These are phyloP conservation scores for Aurelia sp. DNA, from an alignment of 30 jellyfish, hydroid and myxozoan species.

Conservation along the genomic window DNA sequence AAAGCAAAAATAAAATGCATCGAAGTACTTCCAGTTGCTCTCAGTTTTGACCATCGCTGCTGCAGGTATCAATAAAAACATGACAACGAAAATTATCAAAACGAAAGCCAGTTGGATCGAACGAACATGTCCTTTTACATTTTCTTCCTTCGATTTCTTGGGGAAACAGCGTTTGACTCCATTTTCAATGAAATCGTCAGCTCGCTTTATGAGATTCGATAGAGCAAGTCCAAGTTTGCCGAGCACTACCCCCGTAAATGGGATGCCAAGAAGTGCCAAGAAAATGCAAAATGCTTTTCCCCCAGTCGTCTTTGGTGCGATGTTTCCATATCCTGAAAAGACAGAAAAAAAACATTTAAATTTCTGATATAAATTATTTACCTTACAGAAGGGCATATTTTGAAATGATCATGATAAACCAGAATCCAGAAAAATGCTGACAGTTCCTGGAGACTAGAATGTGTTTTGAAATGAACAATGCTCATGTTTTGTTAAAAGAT, in stretches of 20 bases:
- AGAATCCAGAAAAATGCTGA: no score
- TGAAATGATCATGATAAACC: not conserved
- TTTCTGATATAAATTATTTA: not conserved
- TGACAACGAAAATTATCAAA: constrained; percentile 20
- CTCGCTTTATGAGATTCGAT: constrained; percentile 58
- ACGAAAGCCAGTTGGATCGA: constrained; percentile 57
- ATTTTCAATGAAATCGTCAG: constrained; percentile 58
- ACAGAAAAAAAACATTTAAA: not conserved
- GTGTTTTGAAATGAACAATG: no score
- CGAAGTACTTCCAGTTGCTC: constrained; percentile 49
- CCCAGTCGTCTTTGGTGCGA: constrained; percentile 60
- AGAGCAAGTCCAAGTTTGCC: constrained; percentile 71
- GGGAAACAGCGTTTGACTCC: constrained; percentile 81
- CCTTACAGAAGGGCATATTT: not conserved
- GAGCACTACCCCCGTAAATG: constrained; percentile 77
- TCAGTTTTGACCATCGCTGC: constrained; percentile 52
- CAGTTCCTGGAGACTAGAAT: no score
- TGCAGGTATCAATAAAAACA: constrained; percentile 76
- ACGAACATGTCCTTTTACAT: constrained; percentile 61
- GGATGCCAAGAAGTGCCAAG: constrained; percentile 75
- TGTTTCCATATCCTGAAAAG: constrained; percentile 75
- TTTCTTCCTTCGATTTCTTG: constrained; percentile 37
- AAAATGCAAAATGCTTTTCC: constrained; percentile 64
- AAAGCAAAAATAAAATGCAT: constrained; percentile 69
- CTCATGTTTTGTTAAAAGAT: no score